Evolutionary conservation across 2,797 vertebrate species (phyloP).

Genomic region (Cetoscarus ocellatus): DNA sequence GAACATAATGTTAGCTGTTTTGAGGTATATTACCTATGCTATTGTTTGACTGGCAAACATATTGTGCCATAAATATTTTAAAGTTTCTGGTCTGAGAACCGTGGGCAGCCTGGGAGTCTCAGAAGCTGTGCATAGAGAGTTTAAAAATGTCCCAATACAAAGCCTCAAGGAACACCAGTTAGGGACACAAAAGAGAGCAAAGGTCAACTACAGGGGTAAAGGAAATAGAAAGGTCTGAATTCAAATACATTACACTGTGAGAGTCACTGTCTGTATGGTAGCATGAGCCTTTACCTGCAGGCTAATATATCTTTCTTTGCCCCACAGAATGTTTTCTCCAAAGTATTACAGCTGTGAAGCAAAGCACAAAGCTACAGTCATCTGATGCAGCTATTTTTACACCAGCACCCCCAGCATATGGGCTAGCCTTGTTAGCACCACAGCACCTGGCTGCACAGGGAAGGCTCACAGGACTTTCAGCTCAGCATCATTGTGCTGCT

Average conservation of each 20-base stretch:
- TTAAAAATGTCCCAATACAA: too few relatives aligned
- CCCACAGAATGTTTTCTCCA: constrained; percentile 11
- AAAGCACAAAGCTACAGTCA: constrained; percentile 44
- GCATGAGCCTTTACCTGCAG: too few relatives aligned
- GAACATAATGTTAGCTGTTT: too few relatives aligned
- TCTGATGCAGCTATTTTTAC: constrained; percentile 68
- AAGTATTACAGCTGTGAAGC: constrained; percentile 34
- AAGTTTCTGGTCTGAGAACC: too few relatives aligned
- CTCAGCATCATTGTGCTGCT: constrained; percentile 35
- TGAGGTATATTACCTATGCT: too few relatives aligned
- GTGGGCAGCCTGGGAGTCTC: not conserved
- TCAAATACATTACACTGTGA: not conserved
- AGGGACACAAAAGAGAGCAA: too few relatives aligned
- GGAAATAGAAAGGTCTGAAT: not conserved
- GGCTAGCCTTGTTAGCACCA: constrained; percentile 44
- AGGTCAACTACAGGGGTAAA: not conserved
- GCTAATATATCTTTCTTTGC: constrained; percentile 1
- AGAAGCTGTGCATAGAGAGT: constrained; percentile 5
- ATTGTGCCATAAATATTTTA: too few relatives aligned
- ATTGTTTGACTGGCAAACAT: too few relatives aligned
- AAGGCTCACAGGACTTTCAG: constrained; percentile 20
- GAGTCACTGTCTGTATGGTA: too few relatives aligned
- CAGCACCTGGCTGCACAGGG: constrained; percentile 25
- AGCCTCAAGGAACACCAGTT: too few relatives aligned
- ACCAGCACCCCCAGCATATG: constrained; percentile 38